phyloP scores from a whole-genome alignment of 2,113 vertebrate species.

The Leptobrachium ailaonicum region DNA sequence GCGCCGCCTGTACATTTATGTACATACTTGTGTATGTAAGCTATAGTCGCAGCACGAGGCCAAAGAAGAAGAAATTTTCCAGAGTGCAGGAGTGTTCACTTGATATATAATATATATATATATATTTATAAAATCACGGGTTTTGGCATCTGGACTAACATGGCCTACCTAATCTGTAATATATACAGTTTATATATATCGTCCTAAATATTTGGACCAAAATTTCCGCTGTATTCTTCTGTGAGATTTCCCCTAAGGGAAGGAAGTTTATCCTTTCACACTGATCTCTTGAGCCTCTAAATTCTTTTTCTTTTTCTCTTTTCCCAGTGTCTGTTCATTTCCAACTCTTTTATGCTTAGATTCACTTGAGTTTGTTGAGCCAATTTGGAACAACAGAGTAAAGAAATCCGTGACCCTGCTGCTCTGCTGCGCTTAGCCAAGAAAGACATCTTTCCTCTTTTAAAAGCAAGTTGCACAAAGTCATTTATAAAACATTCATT shows the following conservation, averaged over 20 bases:
- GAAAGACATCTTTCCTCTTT: constrained; percentile 25
- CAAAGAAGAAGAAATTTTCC: no score
- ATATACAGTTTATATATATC: background rate
- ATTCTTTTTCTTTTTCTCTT: background rate
- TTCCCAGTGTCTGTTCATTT: constrained; percentile 24
- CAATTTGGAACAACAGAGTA: constrained; percentile 36
- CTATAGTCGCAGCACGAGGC: no score
- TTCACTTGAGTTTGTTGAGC: constrained; percentile 35
- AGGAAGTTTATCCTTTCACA: constrained; percentile 11
- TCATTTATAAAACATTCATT: constrained; percentile 39
- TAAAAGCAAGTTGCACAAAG: constrained; percentile 33
- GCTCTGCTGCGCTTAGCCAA: constrained; percentile 39
- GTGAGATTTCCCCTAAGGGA: constrained; percentile 10
- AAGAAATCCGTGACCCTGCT: constrained; percentile 42
- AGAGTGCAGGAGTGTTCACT: no score
- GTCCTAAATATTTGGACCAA: constrained; percentile 15
- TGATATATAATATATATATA: background rate
- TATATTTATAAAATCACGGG: background rate
- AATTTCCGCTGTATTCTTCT: constrained; percentile 7
- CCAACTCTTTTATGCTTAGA: constrained; percentile 34
- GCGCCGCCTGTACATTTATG: no score
- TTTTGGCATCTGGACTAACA: background rate
- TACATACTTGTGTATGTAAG: no score
- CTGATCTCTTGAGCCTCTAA: constrained; percentile 34
- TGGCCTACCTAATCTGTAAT: background rate